Percentiles rank a stretch among this genome's conserved stretches.
These are phyloP conservation scores for Hoplostethus mediterraneus DNA, from an alignment of 2,797 vertebrate species.

Conservation along the genomic window DNA sequence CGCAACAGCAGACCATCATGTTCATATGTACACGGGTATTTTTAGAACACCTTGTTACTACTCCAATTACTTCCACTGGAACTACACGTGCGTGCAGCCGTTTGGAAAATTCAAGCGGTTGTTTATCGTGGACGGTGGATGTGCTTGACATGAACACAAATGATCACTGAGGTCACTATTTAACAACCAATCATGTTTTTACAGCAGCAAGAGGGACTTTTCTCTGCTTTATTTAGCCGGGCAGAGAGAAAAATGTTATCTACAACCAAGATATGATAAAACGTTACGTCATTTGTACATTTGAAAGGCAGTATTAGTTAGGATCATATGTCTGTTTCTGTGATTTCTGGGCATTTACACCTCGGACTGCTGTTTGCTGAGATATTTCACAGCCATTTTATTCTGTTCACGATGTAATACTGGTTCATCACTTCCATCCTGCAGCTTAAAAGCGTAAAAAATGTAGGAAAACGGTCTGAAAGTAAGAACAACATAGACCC, in stretches of 20 bases:
- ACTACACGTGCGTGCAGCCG: neutral
- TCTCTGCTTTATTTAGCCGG: neutral
- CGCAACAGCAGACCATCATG: neutral
- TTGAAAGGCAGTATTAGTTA: too few relatives aligned
- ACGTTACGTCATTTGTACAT: too few relatives aligned
- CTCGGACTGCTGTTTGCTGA: neutral
- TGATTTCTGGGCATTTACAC: too few relatives aligned
- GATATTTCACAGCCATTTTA: neutral
- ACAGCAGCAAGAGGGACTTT: neutral
- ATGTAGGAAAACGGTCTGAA: neutral
- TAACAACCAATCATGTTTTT: neutral
- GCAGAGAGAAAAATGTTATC: too few relatives aligned
- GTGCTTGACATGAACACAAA: slow-evolving; percentile 13
- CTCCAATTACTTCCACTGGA: neutral
- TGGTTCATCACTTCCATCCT: neutral
- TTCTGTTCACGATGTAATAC: neutral
- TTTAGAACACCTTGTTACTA: neutral
- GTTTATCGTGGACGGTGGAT: neutral
- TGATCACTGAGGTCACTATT: neutral
- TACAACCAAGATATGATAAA: too few relatives aligned
- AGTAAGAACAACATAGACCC: neutral
- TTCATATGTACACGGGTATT: neutral
- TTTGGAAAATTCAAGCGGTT: neutral
- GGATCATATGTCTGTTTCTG: neutral
- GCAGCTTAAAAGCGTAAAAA: neutral